These are phyloP conservation scores for Trichopria drosophilae DNA, from an alignment of 2,888 invertebrate genomes.

Conservation along the genomic window DNA sequence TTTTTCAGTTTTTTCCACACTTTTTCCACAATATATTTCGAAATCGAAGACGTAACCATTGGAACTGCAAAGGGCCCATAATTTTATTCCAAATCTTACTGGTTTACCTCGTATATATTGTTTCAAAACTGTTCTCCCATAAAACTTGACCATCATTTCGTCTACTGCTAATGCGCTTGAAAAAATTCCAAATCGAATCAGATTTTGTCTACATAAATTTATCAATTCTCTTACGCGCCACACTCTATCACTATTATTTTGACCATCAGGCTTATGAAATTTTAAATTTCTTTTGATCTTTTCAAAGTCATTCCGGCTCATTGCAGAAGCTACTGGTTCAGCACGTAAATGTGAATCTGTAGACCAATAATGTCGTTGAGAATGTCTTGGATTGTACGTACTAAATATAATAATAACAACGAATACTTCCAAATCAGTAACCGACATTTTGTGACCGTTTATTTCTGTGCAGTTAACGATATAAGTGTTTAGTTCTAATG, in stretches of 20 bases:
- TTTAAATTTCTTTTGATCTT: constrained; percentile 16
- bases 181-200: constrained; percentile 22
- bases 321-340: constrained; percentile 11
- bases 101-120: too few species aligned
- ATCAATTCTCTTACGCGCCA: constrained; percentile 15
- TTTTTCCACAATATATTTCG: too few species aligned
- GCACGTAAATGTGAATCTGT: constrained; percentile 12
- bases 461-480: too few species aligned
- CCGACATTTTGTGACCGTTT: too few species aligned
- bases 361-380: constrained; percentile 20
- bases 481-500: not conserved
- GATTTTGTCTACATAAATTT: constrained; percentile 19
- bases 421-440: constrained; percentile 18
- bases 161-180: constrained; percentile 19
- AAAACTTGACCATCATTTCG: constrained; percentile 24
- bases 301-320: constrained; percentile 18
- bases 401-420: constrained; percentile 18
- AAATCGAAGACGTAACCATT: constrained; percentile 4
- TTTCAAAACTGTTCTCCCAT: constrained; percentile 19
- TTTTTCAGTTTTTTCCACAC: not conserved
- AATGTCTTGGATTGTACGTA: constrained; percentile 14
- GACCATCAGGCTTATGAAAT: constrained; percentile 5
- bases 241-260: constrained; percentile 14
- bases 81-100: too few species aligned
- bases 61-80: constrained; percentile 1